These are phyloP conservation scores for Abrostola tripartita DNA, from an alignment of 2,888 invertebrate species.

Conservation along the genomic window DNA sequence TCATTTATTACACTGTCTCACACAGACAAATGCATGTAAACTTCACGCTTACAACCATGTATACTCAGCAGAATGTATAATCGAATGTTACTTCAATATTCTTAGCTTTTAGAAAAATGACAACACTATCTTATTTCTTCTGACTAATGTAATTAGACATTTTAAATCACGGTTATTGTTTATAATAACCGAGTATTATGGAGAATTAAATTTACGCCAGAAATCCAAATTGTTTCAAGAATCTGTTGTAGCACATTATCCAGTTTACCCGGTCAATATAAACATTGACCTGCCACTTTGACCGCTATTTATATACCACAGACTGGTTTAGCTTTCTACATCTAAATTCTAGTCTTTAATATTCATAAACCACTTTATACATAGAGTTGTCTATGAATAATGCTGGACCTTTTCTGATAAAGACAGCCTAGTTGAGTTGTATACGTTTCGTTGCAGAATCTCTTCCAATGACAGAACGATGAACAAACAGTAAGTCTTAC, in stretches of 20 bases:
- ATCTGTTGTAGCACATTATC: background rate
- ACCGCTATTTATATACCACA: slow-evolving; percentile 26
- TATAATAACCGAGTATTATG: slow-evolving; percentile 8
- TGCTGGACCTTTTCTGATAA: background rate
- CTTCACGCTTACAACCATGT: slow-evolving; percentile 23
- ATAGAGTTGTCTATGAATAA: background rate
- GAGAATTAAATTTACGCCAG: background rate
- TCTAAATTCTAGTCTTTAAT: slow-evolving; percentile 20
- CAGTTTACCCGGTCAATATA: slow-evolving; percentile 13
- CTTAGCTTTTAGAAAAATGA: background rate
- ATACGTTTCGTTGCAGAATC: slow-evolving; percentile 79
- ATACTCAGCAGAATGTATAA: slow-evolving; percentile 4
- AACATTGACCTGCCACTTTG: slow-evolving; percentile 5
- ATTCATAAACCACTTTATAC: background rate
- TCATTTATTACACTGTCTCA: slow-evolving; percentile 26
- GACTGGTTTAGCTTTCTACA: slow-evolving; percentile 36
- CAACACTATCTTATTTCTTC: background rate
- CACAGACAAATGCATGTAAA: slow-evolving; percentile 31
- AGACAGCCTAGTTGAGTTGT: slow-evolving; percentile 56
- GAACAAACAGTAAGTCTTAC: slow-evolving; percentile 79
- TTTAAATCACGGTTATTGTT: slow-evolving; percentile 10
- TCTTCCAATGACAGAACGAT: slow-evolving; percentile 85
- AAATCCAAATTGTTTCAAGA: no score
- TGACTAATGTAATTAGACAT: slow-evolving; percentile 2
- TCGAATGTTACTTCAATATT: background rate